These are phyloP conservation scores for Perca schrenkii DNA, from an alignment of 2,113 vertebrate species.

Conservation along the genomic window DNA sequence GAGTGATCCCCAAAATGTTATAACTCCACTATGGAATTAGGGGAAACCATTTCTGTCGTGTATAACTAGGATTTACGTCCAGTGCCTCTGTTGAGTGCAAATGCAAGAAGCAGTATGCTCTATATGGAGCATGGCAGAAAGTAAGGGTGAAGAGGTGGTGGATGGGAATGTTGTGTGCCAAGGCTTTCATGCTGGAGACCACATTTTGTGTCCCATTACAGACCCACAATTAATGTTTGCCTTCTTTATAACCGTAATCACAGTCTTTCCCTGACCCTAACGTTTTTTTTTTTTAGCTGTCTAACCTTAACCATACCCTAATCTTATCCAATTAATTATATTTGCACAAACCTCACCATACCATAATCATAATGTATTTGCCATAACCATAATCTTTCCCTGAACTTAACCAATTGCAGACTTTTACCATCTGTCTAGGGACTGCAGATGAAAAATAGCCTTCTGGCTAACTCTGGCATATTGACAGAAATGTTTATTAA, in stretches of 20 bases:
- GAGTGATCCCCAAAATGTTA: too few species aligned
- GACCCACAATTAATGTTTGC: background rate
- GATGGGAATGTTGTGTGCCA: background rate
- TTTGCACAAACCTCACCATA: background rate
- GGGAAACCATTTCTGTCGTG: background rate
- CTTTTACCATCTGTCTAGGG: too few species aligned
- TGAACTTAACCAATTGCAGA: background rate
- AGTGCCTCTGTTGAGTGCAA: background rate
- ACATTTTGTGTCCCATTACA: background rate
- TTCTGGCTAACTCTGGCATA: too few species aligned
- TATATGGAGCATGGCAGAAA: background rate
- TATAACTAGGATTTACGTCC: background rate
- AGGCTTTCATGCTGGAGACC: background rate
- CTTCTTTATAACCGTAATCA: background rate
- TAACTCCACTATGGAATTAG: background rate
- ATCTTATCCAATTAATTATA: background rate
- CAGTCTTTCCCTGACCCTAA: background rate
- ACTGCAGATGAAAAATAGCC: too few species aligned
- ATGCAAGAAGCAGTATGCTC: background rate
- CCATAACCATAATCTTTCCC: background rate
- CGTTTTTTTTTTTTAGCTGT: background rate
- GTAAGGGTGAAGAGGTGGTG: background rate
- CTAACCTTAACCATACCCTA: background rate
- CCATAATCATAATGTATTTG: background rate
- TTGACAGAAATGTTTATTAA: too few species aligned